Evolutionary conservation across 2,113 vertebrate species (phyloP).

Genomic region (Dicrurus megarhynchus): DNA sequence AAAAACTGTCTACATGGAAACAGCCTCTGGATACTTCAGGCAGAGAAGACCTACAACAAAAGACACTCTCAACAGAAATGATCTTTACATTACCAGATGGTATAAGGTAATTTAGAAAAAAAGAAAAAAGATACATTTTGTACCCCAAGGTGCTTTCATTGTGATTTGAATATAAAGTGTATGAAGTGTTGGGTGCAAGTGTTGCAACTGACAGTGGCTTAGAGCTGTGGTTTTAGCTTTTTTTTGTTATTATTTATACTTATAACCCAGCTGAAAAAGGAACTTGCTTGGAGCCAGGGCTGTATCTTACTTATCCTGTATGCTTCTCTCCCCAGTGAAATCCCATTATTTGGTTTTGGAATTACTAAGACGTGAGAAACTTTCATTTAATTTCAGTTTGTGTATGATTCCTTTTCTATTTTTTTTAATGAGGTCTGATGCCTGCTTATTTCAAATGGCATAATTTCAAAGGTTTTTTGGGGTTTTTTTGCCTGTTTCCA

Average conservation of each 20-base stretch:
- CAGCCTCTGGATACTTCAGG: constrained; percentile 21
- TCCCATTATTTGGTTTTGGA: not conserved
- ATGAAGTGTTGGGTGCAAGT: not conserved
- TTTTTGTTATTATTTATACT: not conserved
- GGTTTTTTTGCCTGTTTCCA: not conserved
- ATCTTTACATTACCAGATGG: not conserved
- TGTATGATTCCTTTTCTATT: not conserved
- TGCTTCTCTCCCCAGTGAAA: not conserved
- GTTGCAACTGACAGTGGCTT: not conserved
- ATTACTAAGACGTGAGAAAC: not conserved
- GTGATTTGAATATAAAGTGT: not conserved
- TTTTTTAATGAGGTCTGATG: not conserved
- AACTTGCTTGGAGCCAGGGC: not conserved
- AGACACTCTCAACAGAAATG: not conserved
- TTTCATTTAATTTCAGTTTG: not conserved
- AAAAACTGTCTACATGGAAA: not conserved
- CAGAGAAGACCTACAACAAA: not conserved
- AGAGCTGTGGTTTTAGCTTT: not conserved
- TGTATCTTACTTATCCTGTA: not conserved
- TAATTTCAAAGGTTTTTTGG: not conserved
- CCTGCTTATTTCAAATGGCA: not conserved
- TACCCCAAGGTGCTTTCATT: not conserved
- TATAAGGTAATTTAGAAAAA: not conserved
- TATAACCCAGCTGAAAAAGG: not conserved
- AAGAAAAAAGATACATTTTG: not conserved